Evolutionary conservation across 2,797 vertebrate genomes (phyloP).

Genomic region (Acipenser transmontanus): DNA sequence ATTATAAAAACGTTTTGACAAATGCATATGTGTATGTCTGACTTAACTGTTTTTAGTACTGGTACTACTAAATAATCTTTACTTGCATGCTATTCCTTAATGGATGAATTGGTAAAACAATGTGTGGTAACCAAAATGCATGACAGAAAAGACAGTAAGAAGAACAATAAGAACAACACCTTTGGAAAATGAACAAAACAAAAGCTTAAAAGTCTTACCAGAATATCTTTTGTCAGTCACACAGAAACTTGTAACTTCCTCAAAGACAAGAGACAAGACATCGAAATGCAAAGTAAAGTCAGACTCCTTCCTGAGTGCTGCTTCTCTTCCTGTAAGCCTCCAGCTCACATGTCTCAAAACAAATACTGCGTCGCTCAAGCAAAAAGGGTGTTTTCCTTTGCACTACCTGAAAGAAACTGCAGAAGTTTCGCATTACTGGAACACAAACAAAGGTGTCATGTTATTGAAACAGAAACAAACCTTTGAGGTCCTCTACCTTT

Average conservation of each 20-base stretch:
- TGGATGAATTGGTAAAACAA: too few relatives aligned
- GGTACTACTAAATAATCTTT: too few relatives aligned
- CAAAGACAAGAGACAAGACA: too few relatives aligned
- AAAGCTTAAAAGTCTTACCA: conserved; percentile 14
- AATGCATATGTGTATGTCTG: too few relatives aligned
- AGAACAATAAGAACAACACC: too few relatives aligned
- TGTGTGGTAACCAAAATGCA: too few relatives aligned
- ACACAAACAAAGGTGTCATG: conserved; percentile 34
- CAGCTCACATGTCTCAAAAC: conserved; percentile 4
- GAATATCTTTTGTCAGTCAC: not conserved
- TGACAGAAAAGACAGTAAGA: too few relatives aligned
- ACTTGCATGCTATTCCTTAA: too few relatives aligned
- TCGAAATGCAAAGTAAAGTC: not conserved
- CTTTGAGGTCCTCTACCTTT: conserved; percentile 17
- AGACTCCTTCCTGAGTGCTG: not conserved
- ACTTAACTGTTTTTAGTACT: too few relatives aligned
- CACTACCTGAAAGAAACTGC: conserved; percentile 31
- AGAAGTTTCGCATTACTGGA: conserved; percentile 30
- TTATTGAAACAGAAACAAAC: conserved; percentile 17
- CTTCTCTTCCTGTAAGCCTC: not conserved
- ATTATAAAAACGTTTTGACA: too few relatives aligned
- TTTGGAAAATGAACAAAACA: too few relatives aligned
- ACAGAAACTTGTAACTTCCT: too few relatives aligned
- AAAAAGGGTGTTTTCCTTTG: conserved; percentile 12
- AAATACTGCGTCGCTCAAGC: conserved; percentile 15